Conservation (phyloP, 2,888 invertebrate species). For the Loripinus fragilis region DNA sequence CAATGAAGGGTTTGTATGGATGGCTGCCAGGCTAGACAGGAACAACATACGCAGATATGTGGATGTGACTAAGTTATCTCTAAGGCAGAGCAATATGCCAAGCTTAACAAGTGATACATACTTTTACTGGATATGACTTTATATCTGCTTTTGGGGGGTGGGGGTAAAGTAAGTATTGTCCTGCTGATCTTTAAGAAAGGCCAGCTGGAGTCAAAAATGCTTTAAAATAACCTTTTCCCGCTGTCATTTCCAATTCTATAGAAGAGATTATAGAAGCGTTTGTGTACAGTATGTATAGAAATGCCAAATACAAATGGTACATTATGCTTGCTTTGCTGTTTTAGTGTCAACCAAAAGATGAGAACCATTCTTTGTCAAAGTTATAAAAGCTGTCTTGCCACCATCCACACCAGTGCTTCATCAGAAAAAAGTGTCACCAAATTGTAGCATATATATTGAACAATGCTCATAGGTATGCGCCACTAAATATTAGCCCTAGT, state of each 20-base stretch:
- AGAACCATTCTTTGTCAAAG: conserved; percentile 1
- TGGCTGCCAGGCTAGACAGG: conserved; percentile 1
- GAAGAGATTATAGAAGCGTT: neutral
- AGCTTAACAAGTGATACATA: conserved; percentile 18
- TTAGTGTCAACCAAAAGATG: neutral
- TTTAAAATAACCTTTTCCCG: neutral
- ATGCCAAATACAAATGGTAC: neutral
- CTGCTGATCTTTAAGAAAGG: neutral
- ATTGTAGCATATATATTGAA: conserved; percentile 26
- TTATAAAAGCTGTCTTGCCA: neutral
- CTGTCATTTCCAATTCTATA: neutral
- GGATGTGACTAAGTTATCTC: neutral
- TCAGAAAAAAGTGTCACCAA: neutral
- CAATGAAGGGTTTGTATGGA: neutral
- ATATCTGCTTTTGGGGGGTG: conserved; percentile 6
- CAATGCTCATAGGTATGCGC: neutral
- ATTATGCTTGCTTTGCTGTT: conserved; percentile 4
- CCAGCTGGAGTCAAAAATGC: neutral
- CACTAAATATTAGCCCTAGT: neutral
- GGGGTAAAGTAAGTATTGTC: conserved; percentile 3
- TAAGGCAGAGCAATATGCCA: neutral
- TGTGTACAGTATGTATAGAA: neutral
- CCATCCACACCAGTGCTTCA: conserved; percentile 11
- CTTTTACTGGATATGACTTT: conserved; percentile 20
- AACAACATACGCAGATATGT: conserved; percentile 7